Percentiles rank a stretch among this genome's conserved stretches.
These are phyloP conservation scores for Sarcophaga caerulescens DNA, from an alignment of 2,888 invertebrate genomes.

Conservation along the genomic window DNA sequence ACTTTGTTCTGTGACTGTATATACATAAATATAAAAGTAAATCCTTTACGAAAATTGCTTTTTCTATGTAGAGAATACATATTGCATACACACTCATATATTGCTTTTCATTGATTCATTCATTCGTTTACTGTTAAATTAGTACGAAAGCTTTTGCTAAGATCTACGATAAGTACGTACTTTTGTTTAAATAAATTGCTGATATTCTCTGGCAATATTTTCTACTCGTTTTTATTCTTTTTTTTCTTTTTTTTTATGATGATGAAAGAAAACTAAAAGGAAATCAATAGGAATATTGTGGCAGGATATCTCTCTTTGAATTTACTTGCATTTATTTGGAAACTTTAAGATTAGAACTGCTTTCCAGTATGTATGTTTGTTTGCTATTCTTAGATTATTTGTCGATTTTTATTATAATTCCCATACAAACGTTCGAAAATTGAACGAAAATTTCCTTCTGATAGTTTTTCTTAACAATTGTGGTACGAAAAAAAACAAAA, in stretches of 20 bases:
- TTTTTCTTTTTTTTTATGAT: constrained; percentile 6
- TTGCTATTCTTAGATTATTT: constrained; percentile 33
- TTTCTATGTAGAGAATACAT: constrained; percentile 7
- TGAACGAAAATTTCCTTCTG: constrained; percentile 38
- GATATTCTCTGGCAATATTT: constrained; percentile 1
- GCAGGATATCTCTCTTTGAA: constrained; percentile 20
- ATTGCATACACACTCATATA: too few relatives aligned
- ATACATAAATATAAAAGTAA: not conserved
- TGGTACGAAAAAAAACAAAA: constrained; percentile 31
- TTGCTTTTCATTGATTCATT: too few relatives aligned
- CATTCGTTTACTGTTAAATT: constrained; percentile 53
- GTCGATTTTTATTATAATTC: constrained; percentile 56
- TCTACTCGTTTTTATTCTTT: not conserved
- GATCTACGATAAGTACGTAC: constrained; percentile 60
- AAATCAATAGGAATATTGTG: constrained; percentile 51
- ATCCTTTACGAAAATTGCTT: constrained; percentile 55
- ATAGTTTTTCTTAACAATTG: constrained; percentile 40
- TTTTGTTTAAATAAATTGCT: constrained; percentile 58
- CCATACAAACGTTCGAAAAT: constrained; percentile 35
- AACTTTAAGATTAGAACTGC: constrained; percentile 49
- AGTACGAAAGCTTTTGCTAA: constrained; percentile 54
- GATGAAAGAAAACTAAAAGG: constrained; percentile 9
- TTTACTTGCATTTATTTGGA: constrained; percentile 56
- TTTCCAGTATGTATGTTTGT: constrained; percentile 16
- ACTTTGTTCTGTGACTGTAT: too few relatives aligned